A percentile compares a stretch with the other conserved stretches of the same genome.
Evolutionary conservation across 2,797 vertebrate species (phyloP).

Genomic region (Denticeps clupeoides): DNA sequence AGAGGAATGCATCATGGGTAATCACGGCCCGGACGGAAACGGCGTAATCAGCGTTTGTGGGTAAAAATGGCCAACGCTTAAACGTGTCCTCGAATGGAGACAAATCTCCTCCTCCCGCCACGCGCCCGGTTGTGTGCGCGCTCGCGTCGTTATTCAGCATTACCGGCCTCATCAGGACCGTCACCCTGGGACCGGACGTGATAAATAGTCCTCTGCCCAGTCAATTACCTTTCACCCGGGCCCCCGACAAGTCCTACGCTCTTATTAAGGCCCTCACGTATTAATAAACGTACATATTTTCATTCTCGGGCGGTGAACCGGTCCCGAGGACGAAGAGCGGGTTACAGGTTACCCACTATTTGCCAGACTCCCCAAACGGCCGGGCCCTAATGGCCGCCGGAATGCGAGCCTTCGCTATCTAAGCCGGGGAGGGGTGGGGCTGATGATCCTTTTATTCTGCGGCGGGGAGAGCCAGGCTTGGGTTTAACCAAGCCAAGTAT

Average conservation of each 20-base stretch:
- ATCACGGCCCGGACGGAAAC: too few species aligned
- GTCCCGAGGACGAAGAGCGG: neutral
- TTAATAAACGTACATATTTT: neutral
- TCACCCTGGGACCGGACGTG: constrained; percentile 3
- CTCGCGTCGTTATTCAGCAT: constrained; percentile 10
- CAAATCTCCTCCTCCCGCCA: too few species aligned
- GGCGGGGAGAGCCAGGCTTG: constrained; percentile 16
- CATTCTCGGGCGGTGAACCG: neutral
- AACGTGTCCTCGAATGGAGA: too few species aligned
- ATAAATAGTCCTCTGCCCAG: constrained; percentile 9
- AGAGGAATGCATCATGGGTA: too few species aligned
- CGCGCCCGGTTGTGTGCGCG: neutral
- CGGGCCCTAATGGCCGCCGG: constrained; percentile 29
- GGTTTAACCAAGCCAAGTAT: constrained; percentile 34
- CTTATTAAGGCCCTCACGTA: neutral
- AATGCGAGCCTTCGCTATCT: constrained; percentile 36
- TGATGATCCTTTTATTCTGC: constrained; percentile 37
- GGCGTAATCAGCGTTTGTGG: too few species aligned
- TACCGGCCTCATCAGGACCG: constrained; percentile 6
- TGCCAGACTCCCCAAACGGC: constrained; percentile 28
- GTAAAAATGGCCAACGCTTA: too few species aligned
- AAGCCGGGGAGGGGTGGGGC: constrained; percentile 35
- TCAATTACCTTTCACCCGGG: constrained; percentile 3
- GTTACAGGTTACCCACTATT: constrained; percentile 13
- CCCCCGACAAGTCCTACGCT: neutral